Evolutionary conservation across 2,797 vertebrate species (phyloP).

Genomic region (Xenops minutus): DNA sequence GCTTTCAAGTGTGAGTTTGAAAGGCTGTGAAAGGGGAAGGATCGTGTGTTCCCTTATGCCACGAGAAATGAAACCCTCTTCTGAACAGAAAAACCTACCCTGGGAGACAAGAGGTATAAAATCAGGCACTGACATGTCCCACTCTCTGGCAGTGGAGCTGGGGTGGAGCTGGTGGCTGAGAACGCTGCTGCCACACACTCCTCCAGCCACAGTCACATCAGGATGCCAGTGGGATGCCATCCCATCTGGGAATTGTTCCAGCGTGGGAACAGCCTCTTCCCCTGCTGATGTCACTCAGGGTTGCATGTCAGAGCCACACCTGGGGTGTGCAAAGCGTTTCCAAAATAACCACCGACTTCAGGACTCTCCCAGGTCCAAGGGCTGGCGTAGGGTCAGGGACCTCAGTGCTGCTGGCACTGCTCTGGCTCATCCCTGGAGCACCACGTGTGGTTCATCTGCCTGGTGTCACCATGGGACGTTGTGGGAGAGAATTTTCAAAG

Average conservation of each 20-base stretch:
- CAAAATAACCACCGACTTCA: rapidly evolving
- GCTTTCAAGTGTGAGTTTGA: background rate
- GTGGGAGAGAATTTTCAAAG: background rate
- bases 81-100: background rate
- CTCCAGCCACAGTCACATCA: rapidly evolving
- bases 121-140: rapidly evolving
- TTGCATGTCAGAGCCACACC: background rate
- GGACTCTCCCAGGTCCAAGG: background rate
- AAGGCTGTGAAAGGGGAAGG: background rate
- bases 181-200: rapidly evolving
- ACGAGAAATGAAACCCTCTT: background rate
- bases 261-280: background rate
- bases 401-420: background rate
- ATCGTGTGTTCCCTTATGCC: background rate
- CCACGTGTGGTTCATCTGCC: rapidly evolving
- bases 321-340: rapidly evolving
- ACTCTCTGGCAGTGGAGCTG: background rate
- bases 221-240: background rate
- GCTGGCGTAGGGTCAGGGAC: rapidly evolving
- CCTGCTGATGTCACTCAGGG: rapidly evolving
- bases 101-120: background rate
- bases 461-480: rapidly evolving
- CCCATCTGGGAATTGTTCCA: rapidly evolving
- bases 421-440: background rate
- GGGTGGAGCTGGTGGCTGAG: background rate